phyloP scores from a whole-genome alignment of 2,888 invertebrate genomes.

The Pherbina coryleti region DNA sequence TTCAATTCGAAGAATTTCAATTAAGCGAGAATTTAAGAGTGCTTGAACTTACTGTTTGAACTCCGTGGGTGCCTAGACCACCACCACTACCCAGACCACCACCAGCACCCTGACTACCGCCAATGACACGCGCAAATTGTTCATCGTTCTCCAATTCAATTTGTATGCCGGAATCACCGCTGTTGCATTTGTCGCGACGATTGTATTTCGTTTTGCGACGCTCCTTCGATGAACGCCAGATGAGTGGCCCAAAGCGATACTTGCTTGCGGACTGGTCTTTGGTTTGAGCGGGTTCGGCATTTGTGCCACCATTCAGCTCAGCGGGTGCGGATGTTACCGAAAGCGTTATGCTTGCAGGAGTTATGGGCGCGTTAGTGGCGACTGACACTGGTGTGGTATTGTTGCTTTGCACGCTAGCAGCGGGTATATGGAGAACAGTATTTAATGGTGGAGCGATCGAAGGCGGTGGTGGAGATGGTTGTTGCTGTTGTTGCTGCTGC shows the following conservation, averaged over 20 bases:
- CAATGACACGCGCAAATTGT: constrained; percentile 56
- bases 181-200: constrained; percentile 79
- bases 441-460: constrained; percentile 7
- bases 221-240: constrained; percentile 80
- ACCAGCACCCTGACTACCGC: constrained; percentile 21
- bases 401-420: constrained; percentile 44
- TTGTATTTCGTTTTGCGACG: constrained; percentile 78
- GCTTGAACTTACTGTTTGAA: too few relatives aligned
- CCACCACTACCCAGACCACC: not conserved
- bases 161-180: constrained; percentile 81
- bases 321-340: constrained; percentile 12
- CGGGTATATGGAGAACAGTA: not conserved
- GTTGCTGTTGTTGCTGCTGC: constrained; percentile 41
- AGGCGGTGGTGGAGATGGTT: constrained; percentile 34
- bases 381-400: not conserved
- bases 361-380: not conserved
- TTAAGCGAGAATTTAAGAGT: too few relatives aligned
- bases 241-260: constrained; percentile 78
- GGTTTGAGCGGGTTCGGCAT: constrained; percentile 9
- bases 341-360: not conserved
- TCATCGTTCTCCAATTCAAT: constrained; percentile 73
- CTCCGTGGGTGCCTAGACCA: not conserved
- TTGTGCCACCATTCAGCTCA: constrained; percentile 23
- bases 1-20: too few relatives aligned
- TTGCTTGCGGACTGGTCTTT: constrained; percentile 52